Percentiles rank a stretch among this genome's conserved stretches.
phyloP scores from a whole-genome alignment of 2,113 vertebrate species.

The Ctenodactylus gundi region DNA sequence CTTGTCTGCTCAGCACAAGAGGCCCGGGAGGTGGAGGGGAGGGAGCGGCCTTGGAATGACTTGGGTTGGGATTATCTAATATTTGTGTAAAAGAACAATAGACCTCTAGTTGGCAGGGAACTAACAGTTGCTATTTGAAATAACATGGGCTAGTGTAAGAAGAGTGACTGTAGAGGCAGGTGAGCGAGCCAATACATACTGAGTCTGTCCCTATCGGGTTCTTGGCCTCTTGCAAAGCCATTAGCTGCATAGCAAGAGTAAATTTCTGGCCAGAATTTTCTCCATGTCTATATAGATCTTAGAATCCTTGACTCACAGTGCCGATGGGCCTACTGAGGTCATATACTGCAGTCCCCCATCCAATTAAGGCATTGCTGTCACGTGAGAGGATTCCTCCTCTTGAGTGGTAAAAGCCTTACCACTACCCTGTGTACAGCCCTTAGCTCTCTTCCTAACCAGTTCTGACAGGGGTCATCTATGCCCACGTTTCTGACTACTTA shows the following conservation, averaged over 20 bases:
- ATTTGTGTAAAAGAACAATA: conserved; percentile 66
- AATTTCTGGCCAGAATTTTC: neutral
- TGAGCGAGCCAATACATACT: neutral
- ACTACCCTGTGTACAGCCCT: neutral
- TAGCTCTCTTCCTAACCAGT: neutral
- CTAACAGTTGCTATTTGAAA: conserved; percentile 49
- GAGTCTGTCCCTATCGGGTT: neutral
- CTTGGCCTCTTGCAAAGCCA: neutral
- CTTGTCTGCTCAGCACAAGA: conserved; percentile 36
- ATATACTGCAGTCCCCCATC: neutral
- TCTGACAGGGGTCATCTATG: neutral
- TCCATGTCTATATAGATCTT: neutral
- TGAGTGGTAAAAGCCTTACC: neutral
- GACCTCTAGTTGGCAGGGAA: conserved; percentile 43
- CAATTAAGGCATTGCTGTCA: neutral
- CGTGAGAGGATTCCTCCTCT: neutral
- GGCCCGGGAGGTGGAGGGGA: no score
- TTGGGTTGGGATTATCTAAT: conserved; percentile 54
- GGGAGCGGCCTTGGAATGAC: conserved; percentile 54
- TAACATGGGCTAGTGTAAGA: conserved; percentile 9
- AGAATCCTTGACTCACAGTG: neutral
- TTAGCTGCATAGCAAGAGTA: neutral
- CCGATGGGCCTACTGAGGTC: neutral
- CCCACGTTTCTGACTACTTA: neutral
- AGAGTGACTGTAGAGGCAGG: neutral